These are phyloP conservation scores for Drosophila carrolli DNA, from an alignment of 1,140 invertebrate species.

Conservation along the genomic window DNA sequence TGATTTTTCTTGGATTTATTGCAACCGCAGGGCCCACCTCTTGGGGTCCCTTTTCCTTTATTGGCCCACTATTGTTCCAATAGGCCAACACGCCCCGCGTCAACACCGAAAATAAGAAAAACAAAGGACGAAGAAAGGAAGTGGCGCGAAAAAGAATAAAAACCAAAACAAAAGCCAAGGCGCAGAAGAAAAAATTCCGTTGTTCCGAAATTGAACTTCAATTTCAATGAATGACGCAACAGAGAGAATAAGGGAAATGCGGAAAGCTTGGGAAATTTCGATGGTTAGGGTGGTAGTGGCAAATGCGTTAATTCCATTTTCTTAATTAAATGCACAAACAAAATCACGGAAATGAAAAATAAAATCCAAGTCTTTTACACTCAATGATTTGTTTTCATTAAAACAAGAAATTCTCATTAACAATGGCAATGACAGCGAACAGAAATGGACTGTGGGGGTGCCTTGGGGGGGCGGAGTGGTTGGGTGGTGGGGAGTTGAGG, in stretches of 20 bases:
- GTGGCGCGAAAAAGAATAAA: conserved; percentile 16
- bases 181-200: conserved; percentile 25
- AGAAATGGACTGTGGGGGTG: conserved; percentile 21
- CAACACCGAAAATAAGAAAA: conserved; percentile 31
- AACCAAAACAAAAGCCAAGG: conserved; percentile 39
- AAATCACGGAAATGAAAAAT: conserved; percentile 84
- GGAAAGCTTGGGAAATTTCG: not conserved
- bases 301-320: conserved; percentile 84
- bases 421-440: conserved; percentile 81
- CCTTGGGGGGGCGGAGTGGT: conserved; percentile 12
- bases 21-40: conserved; percentile 7
- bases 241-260: not conserved
- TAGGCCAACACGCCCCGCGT: conserved; percentile 53
- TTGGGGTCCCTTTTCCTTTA: not conserved
- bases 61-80: conserved; percentile 47
- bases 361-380: conserved; percentile 84
- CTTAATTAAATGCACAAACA: conserved; percentile 84
- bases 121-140: conserved; percentile 30
- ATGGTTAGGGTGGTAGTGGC: conserved; percentile 3
- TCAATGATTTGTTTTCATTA: conserved; percentile 84
- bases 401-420: conserved; percentile 84
- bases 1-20: not conserved
- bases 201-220: conserved; percentile 55
- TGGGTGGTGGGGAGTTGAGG: not conserved
- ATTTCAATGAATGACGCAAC: conserved; percentile 54